phyloP scores from a whole-genome alignment of 2,797 vertebrate species.

The Scomberomorus guttatus region DNA sequence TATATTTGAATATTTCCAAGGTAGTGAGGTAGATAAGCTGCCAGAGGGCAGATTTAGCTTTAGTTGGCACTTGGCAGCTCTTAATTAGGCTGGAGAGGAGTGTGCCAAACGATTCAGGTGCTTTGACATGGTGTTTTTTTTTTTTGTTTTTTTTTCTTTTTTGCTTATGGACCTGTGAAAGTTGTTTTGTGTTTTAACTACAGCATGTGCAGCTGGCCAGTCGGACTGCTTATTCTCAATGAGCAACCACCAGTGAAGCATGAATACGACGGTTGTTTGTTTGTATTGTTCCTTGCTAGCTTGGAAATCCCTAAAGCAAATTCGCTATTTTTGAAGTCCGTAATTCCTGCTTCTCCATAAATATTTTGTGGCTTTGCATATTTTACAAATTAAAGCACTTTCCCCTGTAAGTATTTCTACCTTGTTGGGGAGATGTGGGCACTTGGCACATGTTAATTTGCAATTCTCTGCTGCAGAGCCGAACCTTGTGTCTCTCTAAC shows the following conservation, averaged over 20 bases:
- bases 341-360: constrained; percentile 44
- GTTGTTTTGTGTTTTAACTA: constrained; percentile 42
- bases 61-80: constrained; percentile 54
- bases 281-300: constrained; percentile 44
- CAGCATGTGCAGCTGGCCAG: constrained; percentile 38
- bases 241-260: constrained; percentile 29
- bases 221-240: constrained; percentile 46
- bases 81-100: constrained; percentile 60
- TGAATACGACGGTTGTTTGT: constrained; percentile 37
- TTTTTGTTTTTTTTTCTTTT: background rate
- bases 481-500: constrained; percentile 61
- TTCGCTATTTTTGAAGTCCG: constrained; percentile 33
- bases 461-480: constrained; percentile 48
- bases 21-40: constrained; percentile 54
- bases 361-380: constrained; percentile 63
- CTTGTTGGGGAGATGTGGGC: constrained; percentile 30
- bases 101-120: constrained; percentile 53
- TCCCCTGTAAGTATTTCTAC: constrained; percentile 39
- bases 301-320: constrained; percentile 49
- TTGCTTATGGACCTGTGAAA: constrained; percentile 42
- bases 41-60: constrained; percentile 58
- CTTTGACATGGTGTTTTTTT: constrained; percentile 21
- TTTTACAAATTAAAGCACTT: constrained; percentile 55
- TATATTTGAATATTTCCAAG: constrained; percentile 51
- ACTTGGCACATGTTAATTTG: constrained; percentile 61